Base-by-base conservation (phyloP, 2,888 invertebrate genomes). In the Galeruca laticollis region DNA sequence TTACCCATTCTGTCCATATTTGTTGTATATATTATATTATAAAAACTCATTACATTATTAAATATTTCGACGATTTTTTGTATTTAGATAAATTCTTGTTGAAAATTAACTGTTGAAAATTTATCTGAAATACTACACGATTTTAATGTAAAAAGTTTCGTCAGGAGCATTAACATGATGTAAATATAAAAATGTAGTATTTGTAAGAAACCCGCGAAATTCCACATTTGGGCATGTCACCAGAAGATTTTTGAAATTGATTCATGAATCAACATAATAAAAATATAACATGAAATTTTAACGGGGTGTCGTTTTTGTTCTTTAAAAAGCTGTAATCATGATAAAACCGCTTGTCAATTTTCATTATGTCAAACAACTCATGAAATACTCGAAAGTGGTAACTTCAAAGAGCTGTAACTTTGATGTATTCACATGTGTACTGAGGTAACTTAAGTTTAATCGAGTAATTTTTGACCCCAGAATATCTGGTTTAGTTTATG, bases 81-180 rank as follows among this genome's bases (percentile, higher is more conserved):
- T 73, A 71, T 76, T 67, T 76, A 75, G 75, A 75, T 71, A 73
- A 74, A 77, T 74, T 76, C 76, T 77, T 78, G 77, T 77, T 78
- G 75, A 77, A 47, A 75, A 77, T 75, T 76, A 75, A 71, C 76
- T 77, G 78, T 78, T 78, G 73, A 78, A 77, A 76, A 76, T 78
- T 76, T 77, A 77, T 75, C 72, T 75, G 68, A 63, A 68, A 73
- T 68, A 72, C 35, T 68, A 71, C 56, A 64, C 72, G 52, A 69
- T 69, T 64, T 73, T 69, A 74, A n/a, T 47, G 73, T 71, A 71
- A 67, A 75, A 69, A 64, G 40, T 61, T 73, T 40, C 21, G 61
- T 56, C n/a, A 21, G 57, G 66, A 40, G 71, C 69, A 73, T 63
- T 69, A 70, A 59, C 59, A 51, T 60, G 40, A 63, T 73, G 73